Percentiles rank a stretch among this genome's conserved stretches.
Evolutionary conservation across 2,888 invertebrate species (phyloP).

Genomic region (Trachelus stipa): DNA sequence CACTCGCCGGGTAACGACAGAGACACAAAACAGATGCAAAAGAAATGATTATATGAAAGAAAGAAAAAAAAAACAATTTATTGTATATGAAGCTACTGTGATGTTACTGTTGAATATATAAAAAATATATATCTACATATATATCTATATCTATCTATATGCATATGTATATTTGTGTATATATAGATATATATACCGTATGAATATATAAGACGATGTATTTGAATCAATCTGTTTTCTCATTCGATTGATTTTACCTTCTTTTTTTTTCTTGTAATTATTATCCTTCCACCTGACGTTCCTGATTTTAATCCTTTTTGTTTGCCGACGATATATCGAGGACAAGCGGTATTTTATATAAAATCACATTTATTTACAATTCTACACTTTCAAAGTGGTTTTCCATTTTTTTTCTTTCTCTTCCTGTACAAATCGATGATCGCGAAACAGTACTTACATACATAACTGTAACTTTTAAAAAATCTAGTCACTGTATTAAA

Average conservation of each 20-base stretch:
- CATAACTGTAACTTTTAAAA: conserved; percentile 46
- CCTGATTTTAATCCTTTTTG: background rate
- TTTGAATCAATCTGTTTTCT: background rate
- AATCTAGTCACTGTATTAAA: conserved; percentile 53
- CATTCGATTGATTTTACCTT: background rate
- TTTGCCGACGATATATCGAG: background rate
- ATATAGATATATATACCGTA: conserved; percentile 6
- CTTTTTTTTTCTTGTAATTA: conserved; percentile 35
- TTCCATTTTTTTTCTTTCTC: background rate
- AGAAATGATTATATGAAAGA: conserved; percentile 45
- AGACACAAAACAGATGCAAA: conserved; percentile 29
- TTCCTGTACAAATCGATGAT: conserved; percentile 56
- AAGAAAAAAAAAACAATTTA: conserved; percentile 44
- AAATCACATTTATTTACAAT: conserved; percentile 66
- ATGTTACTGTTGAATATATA: conserved; percentile 65
- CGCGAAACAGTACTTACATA: conserved; percentile 39
- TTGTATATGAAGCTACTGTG: conserved; percentile 66
- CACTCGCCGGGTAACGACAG: conserved; percentile 48
- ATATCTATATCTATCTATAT: conserved; percentile 28
- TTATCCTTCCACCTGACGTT: background rate
- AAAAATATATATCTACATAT: conserved; percentile 51
- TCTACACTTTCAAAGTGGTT: conserved; percentile 54
- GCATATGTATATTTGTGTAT: conserved; percentile 19
- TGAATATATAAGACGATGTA: conserved; percentile 5
- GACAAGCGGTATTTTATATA: conserved; percentile 37